Base-by-base conservation (phyloP, 2,888 invertebrate species). In the Cephus pulcher region DNA sequence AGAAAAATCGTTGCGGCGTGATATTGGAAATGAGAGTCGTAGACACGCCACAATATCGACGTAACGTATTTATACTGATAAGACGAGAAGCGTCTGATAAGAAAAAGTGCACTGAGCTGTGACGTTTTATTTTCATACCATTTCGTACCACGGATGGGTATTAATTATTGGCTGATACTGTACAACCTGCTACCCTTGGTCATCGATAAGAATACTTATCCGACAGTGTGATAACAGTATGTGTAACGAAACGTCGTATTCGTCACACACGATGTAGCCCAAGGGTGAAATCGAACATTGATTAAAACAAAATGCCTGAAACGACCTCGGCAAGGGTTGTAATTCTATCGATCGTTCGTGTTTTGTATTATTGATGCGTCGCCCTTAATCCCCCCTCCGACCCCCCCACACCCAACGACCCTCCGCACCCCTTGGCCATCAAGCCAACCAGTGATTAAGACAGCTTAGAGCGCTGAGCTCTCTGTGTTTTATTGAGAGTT, bases 201-300 rank as follows among this genome's bases (percentile, higher is more conserved):
- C 23, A 23, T 56, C 23, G 56, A 15, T 56, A 56, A 23, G 56
- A 56, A 56, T 23, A 23, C 2, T 56, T 9, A 23, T 23, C 2
- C 9, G 23, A 23, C 9, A 23, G 40, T 3, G 23, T 1, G 56
- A 23, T 56, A 23, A 0, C 9, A 9, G 56, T 23, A 56, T 0
- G 2, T 0, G 9, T 56, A 56, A 6, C 2, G 56, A 23, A 56
- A 15, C 15, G 15, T 6, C 15, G 15, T 40, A 40, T 23, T 56
- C 23, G 56, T 56, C 23, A 56, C 56, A 56, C 34, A n/a, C 15
- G 37, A 15, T 12, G 23, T 68, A 74, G 33, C 73, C 35, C 74
- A 74, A 73, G 74, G 79, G n/a, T 37, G 32, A 69, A 81, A 82
- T 81, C 76, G 81, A 77, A 80, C 73, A 81, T 81, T 80, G 82